Conservation (phyloP, 2,797 vertebrate genomes). For the Lagodon rhomboides region DNA sequence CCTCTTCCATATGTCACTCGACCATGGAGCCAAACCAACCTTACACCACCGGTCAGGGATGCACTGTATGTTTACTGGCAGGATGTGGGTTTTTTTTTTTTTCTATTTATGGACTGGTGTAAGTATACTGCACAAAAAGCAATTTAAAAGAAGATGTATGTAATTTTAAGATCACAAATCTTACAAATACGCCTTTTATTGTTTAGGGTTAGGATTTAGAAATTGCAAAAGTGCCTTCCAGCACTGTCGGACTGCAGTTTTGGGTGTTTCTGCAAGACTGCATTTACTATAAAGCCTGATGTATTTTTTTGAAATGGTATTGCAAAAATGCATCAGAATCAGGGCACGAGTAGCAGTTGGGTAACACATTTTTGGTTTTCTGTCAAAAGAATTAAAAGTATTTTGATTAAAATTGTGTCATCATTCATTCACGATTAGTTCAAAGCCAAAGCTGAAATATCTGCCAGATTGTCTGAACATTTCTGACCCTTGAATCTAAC, state of each 20-base stretch:
- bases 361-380: not conserved
- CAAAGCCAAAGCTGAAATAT: not conserved
- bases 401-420: not conserved
- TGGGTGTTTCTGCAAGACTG: not conserved
- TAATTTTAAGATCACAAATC: not conserved
- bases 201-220: not conserved
- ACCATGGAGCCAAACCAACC: constrained; percentile 22
- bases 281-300: not conserved
- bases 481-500: not conserved
- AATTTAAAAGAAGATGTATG: not conserved
- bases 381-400: not conserved
- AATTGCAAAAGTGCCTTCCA: not conserved
- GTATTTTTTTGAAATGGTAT: not conserved
- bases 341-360: too few species aligned
- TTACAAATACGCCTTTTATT: not conserved
- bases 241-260: not conserved
- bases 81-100: not conserved
- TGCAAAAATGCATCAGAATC: not conserved
- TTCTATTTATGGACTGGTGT: not conserved
- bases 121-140: not conserved
- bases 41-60: not conserved
- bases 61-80: not conserved
- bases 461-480: not conserved
- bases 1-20: constrained; percentile 52
- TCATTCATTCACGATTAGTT: not conserved